Base-by-base conservation (phyloP, 2,888 invertebrate genomes). In the Heteromurus nitidus region DNA sequence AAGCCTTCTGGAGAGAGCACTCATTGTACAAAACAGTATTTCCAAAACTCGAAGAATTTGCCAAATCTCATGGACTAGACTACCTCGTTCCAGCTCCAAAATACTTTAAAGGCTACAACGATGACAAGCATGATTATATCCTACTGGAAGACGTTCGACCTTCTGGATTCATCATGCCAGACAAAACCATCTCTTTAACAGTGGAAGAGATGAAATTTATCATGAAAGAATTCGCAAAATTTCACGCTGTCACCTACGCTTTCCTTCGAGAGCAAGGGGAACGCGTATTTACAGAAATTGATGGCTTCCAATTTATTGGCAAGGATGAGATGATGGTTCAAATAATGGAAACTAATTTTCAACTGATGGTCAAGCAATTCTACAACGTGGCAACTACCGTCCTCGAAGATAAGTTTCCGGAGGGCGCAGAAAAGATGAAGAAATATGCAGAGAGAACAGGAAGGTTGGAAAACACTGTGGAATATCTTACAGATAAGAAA, bases 91-190 rank as follows among this genome's bases (percentile, higher is more conserved):
- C 84, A 18, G 50, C 75, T 13, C 86, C 87, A 20, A 81, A 84
- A 30, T 85, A 80, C 31, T 83, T 65, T 47, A 67, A n/a, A 11
- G 84, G 85, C 3, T 65, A 68, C 60, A 80, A 77, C 13, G 83
- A 86, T 26, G 84, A 86, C 68, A 42, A 73, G 24, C 16, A 75
- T 11, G 85, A 85, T 30, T 86, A 77, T 69, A 36, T 86, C 22
- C 60, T 80, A 22, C 72, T 86, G 3, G 84, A 82, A 62, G 86
- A 86, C 58, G 53, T 85, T 3, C 85, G 86, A n/a, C 84, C 84
- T 9, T 9, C 64, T 1, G 85, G 85, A 3, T 86, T 74, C 53
- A 31, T 18, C 42, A 86, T 86, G 86, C 80, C 82, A 2, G 77
- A 86, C 47, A 85, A 86, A 47, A 22, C n/a, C 1, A 31, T 44